Percentiles rank a stretch among this genome's conserved stretches.
Evolutionary conservation across 2,888 invertebrate genomes (phyloP).

Genomic region (Conistra vaccinii): DNA sequence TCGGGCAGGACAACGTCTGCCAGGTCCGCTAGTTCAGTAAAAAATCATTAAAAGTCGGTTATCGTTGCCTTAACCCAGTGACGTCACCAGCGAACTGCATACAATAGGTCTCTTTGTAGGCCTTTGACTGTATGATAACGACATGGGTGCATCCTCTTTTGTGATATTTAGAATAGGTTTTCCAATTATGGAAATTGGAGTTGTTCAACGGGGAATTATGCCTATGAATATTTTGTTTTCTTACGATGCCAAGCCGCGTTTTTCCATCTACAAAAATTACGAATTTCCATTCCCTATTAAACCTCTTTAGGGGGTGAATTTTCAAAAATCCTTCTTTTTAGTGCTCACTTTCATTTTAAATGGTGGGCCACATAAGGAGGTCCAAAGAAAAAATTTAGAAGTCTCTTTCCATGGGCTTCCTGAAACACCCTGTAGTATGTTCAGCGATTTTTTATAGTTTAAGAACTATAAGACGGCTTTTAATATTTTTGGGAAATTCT

Average conservation of each 20-base stretch:
- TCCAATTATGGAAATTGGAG: background rate
- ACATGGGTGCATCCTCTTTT: background rate
- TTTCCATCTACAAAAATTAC: background rate
- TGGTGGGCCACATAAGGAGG: background rate
- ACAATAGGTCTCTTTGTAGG: conserved; percentile 12
- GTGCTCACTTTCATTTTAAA: too few relatives aligned
- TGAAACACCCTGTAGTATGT: background rate
- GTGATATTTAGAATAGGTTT: background rate
- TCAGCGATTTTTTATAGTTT: background rate
- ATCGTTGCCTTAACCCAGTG: too few relatives aligned
- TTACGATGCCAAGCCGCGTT: background rate
- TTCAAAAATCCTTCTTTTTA: background rate
- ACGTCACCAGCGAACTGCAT: conserved; percentile 22
- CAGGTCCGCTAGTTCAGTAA: too few relatives aligned
- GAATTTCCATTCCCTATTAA: background rate
- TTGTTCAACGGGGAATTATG: background rate
- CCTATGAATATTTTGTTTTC: background rate
- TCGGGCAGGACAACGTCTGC: too few relatives aligned
- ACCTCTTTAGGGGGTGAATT: background rate
- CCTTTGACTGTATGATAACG: conserved; percentile 4
- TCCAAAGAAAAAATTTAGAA: background rate
- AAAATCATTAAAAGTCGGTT: too few relatives aligned
- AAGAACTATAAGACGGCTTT: background rate
- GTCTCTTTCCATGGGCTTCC: background rate
- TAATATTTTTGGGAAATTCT: too few relatives aligned